Conservation (phyloP, 2,888 invertebrate genomes). For the Rotaria sp. region DNA sequence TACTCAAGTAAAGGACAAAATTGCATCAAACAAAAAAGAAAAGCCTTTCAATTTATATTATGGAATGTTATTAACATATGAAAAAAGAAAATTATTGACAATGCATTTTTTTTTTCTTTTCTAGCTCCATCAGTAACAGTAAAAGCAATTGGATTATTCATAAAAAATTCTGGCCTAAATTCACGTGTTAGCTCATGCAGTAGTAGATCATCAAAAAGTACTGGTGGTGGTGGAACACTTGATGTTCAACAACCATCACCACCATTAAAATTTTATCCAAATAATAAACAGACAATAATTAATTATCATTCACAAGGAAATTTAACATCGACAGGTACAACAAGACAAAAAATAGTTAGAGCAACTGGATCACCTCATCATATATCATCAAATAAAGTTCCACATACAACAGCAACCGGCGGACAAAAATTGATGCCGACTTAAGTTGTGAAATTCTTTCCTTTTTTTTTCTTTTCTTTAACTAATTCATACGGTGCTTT, state of each 20-base stretch:
- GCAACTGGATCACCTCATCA: neutral
- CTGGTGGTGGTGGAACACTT: neutral
- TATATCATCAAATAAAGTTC: neutral
- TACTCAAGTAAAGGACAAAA: no score
- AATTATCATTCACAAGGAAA: constrained; percentile 28
- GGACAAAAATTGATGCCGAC: neutral
- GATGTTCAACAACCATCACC: neutral
- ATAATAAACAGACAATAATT: neutral
- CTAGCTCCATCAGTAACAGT: constrained; percentile 27
- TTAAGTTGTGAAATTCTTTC: neutral
- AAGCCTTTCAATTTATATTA: neutral
- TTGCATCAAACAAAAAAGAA: neutral
- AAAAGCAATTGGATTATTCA: constrained; percentile 6
- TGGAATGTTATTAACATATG: neutral
- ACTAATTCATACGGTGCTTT: neutral
- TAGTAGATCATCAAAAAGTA: neutral
- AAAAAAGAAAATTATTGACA: neutral
- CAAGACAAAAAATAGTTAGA: neutral
- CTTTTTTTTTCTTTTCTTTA: neutral
- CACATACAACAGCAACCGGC: neutral
- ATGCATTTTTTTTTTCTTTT: neutral
- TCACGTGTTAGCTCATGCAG: constrained; percentile 4
- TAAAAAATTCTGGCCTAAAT: constrained; percentile 5
- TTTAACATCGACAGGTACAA: neutral
- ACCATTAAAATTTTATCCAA: constrained; percentile 7